Percentiles rank a stretch among this genome's conserved stretches.
phyloP scores from a whole-genome alignment of 2,113 vertebrate genomes.

The Ochotona curzoniae region DNA sequence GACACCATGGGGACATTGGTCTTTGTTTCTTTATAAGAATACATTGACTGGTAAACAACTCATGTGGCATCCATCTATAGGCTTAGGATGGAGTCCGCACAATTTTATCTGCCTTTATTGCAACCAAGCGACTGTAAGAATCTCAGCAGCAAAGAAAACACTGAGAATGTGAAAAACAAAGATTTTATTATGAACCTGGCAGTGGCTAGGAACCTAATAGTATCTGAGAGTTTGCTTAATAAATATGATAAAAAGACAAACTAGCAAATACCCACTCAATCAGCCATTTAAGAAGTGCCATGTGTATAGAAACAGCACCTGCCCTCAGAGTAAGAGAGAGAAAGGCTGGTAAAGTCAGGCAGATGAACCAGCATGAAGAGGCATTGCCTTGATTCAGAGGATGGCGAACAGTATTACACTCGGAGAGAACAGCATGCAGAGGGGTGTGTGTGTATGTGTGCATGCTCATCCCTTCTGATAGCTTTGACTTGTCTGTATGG shows the following conservation, averaged over 20 bases:
- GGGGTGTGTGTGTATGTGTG: not conserved
- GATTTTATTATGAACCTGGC: not conserved
- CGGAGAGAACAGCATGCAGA: not conserved
- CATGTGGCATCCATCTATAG: not conserved
- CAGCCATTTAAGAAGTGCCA: not conserved
- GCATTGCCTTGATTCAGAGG: not conserved
- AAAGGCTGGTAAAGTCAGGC: not conserved
- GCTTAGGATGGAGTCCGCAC: not conserved
- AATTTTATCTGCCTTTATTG: not conserved
- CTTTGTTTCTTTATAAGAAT: not conserved
- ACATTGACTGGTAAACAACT: not conserved
- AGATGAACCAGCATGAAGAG: not conserved
- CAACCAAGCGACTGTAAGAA: not conserved
- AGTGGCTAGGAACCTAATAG: not conserved
- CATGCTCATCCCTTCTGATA: not conserved
- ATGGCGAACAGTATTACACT: not conserved
- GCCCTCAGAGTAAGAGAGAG: not conserved
- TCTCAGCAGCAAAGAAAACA: not conserved
- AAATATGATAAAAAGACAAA: not conserved
- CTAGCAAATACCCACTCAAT: not conserved
- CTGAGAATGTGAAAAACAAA: not conserved
- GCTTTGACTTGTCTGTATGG: not conserved
- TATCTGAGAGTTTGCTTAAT: slow-evolving; percentile 1
- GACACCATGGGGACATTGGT: not conserved
- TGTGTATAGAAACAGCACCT: not conserved